These are phyloP conservation scores for Carettochelys insculpta DNA, from an alignment of 2,113 vertebrate species.

Conservation along the genomic window DNA sequence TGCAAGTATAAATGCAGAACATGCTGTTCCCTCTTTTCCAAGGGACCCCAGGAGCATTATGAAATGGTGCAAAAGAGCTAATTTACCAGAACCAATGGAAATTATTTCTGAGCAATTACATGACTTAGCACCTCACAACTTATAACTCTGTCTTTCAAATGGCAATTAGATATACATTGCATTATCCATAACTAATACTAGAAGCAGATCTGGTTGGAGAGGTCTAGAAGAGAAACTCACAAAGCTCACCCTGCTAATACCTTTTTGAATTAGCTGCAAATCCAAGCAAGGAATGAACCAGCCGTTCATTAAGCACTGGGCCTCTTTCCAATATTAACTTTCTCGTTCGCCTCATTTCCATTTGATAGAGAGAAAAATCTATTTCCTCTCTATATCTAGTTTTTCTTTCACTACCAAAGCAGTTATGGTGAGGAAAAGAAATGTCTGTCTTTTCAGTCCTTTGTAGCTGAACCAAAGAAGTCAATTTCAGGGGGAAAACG, in stretches of 20 bases:
- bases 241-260: background rate
- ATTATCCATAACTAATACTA: background rate
- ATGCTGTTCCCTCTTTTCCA: background rate
- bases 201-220: background rate
- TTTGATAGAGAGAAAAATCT: background rate
- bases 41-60: background rate
- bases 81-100: background rate
- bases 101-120: background rate
- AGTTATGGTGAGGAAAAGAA: background rate
- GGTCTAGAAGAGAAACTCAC: background rate
- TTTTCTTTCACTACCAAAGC: background rate
- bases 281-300: background rate
- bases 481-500: background rate
- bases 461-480: background rate
- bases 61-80: background rate
- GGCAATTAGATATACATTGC: background rate
- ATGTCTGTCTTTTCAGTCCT: background rate
- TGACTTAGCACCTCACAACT: background rate
- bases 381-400: background rate
- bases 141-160: background rate
- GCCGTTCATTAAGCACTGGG: background rate
- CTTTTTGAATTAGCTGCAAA: background rate
- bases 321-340: background rate
- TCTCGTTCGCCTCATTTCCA: background rate
- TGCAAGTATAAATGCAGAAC: rapidly evolving